Percentiles rank a stretch among this genome's conserved stretches.
Conservation (phyloP, 2,113 vertebrate genomes). For the Ia io region DNA sequence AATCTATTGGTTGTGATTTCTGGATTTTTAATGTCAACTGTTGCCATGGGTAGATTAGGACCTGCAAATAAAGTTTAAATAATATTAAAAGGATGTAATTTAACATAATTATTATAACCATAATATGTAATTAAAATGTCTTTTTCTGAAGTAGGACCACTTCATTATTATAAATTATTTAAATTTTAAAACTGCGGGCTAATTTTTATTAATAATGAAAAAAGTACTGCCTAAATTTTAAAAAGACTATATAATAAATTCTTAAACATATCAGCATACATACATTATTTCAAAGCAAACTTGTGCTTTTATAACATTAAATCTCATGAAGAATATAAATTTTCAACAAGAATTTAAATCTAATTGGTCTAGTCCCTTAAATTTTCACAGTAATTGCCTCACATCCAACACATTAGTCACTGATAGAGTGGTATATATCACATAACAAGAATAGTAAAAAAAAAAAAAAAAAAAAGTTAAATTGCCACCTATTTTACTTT, state of each 20-base stretch:
- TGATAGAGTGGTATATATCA: neutral
- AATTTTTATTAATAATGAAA: neutral
- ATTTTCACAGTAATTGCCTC: neutral
- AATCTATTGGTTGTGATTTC: conserved; percentile 96
- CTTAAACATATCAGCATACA: neutral
- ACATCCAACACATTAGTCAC: neutral
- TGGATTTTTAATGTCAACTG: conserved; percentile 99
- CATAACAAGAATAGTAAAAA: neutral
- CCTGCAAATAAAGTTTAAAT: conserved; percentile 82
- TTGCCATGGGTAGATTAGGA: conserved; percentile 95
- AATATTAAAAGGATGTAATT: neutral
- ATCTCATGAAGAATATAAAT: neutral
- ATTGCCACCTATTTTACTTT: neutral
- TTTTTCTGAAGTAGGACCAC: neutral
- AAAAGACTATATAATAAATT: neutral
- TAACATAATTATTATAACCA: conserved; percentile 2
- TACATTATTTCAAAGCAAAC: conserved; percentile 26
- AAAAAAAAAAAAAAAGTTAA: neutral
- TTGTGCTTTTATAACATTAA: conserved; percentile 17
- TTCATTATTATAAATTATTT: conserved; percentile 4
- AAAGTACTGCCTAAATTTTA: neutral
- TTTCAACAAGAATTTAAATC: neutral
- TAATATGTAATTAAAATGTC: neutral
- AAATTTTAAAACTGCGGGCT: neutral
- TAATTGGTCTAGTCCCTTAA: neutral